Conservation (phyloP, 2,113 vertebrate species). For the Lontra canadensis region DNA sequence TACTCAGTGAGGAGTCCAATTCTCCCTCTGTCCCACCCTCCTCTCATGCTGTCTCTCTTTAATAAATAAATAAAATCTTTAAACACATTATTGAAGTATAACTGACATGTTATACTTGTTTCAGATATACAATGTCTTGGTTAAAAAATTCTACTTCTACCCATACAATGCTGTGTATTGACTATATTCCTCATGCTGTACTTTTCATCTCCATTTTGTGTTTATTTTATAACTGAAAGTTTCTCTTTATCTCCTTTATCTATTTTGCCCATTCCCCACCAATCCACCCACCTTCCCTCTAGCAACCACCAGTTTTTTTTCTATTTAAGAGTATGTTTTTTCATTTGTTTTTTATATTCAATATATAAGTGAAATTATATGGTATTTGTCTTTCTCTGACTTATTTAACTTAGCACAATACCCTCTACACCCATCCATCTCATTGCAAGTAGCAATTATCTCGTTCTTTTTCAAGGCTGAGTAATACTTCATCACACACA, state of each 20-base stretch:
- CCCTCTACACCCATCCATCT: not conserved
- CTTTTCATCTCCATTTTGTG: not conserved
- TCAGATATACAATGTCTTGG: not conserved
- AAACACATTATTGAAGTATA: not conserved
- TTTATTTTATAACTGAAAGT: not conserved
- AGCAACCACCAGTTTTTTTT: not conserved
- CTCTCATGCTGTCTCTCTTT: fast-evolving
- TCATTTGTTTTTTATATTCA: not conserved
- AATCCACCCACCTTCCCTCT: not conserved
- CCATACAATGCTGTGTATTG: not conserved
- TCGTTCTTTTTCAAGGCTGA: not conserved
- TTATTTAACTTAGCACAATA: not conserved
- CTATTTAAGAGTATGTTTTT: not conserved
- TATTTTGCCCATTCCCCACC: not conserved
- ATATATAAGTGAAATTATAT: not conserved
- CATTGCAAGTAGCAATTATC: not conserved
- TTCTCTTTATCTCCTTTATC: not conserved
- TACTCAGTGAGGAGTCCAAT: no score
- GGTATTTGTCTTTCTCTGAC: not conserved
- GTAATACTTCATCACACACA: not conserved
- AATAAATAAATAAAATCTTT: no score
- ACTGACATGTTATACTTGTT: not conserved
- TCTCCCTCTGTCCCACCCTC: no score
- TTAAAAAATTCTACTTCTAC: not conserved
- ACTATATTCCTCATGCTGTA: not conserved